Conservation (phyloP, 2,113 vertebrate species). For the Pseudorasbora parva region DNA sequence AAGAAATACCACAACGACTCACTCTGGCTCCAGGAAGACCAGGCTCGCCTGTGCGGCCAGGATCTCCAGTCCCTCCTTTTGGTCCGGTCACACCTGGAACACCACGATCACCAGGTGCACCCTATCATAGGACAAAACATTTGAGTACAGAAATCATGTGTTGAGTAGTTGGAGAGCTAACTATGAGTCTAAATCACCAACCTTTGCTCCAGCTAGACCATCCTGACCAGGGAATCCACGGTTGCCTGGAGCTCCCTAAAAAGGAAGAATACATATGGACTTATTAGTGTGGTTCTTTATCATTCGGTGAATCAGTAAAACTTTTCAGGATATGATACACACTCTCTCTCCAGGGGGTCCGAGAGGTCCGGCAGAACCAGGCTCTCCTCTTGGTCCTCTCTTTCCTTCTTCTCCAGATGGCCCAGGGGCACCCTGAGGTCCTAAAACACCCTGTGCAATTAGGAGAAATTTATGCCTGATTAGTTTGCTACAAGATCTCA, state of each 20-base stretch:
- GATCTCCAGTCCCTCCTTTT: conserved; percentile 89
- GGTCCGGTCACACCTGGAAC: conserved; percentile 85
- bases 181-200: conserved; percentile 63
- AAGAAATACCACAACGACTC: conserved; percentile 59
- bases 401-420: conserved; percentile 94
- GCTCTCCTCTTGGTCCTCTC: conserved; percentile 92
- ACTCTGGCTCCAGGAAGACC: conserved; percentile 96
- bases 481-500: conserved; percentile 12
- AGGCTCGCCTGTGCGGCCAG: conserved; percentile 91
- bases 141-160: not conserved
- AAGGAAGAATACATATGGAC: conserved; percentile 37
- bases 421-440: conserved; percentile 87
- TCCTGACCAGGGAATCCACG: conserved; percentile 97
- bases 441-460: conserved; percentile 81
- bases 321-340: conserved; percentile 51
- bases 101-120: conserved; percentile 92
- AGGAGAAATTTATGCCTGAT: conserved; percentile 24
- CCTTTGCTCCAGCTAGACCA: conserved; percentile 94
- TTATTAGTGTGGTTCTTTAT: not conserved
- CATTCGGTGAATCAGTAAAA: not conserved
- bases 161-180: not conserved
- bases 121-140: conserved; percentile 71
- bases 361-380: conserved; percentile 86
- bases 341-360: conserved; percentile 96
- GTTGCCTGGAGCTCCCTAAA: conserved; percentile 92